phyloP scores from a whole-genome alignment of 2,113 vertebrate species.

The Dasyurus viverrinus region DNA sequence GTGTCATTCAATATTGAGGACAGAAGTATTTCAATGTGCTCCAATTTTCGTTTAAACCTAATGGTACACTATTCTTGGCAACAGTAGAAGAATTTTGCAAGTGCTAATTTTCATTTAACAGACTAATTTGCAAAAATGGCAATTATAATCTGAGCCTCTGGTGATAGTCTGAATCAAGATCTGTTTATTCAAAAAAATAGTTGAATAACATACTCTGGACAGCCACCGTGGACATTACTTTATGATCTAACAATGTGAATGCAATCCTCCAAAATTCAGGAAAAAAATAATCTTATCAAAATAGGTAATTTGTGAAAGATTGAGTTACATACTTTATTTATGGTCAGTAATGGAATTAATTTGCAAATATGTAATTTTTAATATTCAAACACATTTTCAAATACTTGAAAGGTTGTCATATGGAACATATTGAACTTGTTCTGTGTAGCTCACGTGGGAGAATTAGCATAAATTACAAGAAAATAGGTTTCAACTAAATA shows the following conservation, averaged over 20 bases:
- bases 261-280: neutral
- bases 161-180: constrained; percentile 12
- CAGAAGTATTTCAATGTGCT: constrained; percentile 7
- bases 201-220: neutral
- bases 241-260: constrained; percentile 7
- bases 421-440: neutral
- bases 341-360: neutral
- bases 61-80: constrained; percentile 36
- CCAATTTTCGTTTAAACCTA: constrained; percentile 38
- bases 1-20: constrained; percentile 2
- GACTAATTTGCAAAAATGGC: constrained; percentile 39
- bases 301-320: neutral
- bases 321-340: neutral
- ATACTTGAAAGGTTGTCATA: neutral
- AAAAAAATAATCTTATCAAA: neutral
- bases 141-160: neutral
- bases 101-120: constrained; percentile 46
- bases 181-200: constrained; percentile 33
- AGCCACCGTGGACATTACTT: neutral
- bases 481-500: neutral
- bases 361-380: neutral
- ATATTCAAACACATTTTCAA: neutral
- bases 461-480: neutral
- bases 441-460: neutral
- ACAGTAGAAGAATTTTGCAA: neutral